Evolutionary conservation across 2,113 vertebrate species (phyloP).

Genomic region (Odocoileus hemionus): DNA sequence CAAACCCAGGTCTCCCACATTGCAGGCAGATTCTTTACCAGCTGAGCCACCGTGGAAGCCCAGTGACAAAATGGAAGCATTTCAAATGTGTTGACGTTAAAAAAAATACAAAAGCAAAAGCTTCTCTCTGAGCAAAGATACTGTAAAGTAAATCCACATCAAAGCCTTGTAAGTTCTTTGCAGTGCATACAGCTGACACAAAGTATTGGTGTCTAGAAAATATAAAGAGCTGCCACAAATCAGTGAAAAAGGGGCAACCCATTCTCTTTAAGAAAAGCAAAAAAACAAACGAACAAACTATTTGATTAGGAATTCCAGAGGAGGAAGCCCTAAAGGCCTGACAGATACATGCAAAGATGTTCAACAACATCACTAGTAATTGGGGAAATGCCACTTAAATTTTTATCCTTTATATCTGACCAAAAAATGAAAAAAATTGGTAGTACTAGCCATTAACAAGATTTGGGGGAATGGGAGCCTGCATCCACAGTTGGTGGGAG

Average conservation of each 20-base stretch:
- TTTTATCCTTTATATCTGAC: background rate
- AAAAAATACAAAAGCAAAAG: background rate
- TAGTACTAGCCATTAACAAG: background rate
- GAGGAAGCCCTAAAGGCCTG: background rate
- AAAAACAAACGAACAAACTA: background rate
- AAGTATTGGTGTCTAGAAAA: background rate
- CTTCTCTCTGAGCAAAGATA: background rate
- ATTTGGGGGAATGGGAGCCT: background rate
- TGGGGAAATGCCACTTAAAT: background rate
- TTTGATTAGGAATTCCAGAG: background rate
- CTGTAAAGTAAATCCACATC: background rate
- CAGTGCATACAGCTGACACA: background rate
- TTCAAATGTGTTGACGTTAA: background rate
- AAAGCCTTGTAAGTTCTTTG: background rate
- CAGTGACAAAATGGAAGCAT: background rate
- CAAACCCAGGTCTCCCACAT: background rate
- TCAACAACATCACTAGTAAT: background rate
- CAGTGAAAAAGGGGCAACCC: background rate
- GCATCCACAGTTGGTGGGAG: background rate
- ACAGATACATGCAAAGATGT: background rate
- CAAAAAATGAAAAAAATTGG: background rate
- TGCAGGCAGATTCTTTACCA: background rate
- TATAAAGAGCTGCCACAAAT: background rate
- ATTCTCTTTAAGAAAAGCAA: background rate
- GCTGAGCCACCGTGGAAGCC: background rate